These are phyloP conservation scores for Adelosebastes latens DNA, from an alignment of 2,797 vertebrate species.

Conservation along the genomic window DNA sequence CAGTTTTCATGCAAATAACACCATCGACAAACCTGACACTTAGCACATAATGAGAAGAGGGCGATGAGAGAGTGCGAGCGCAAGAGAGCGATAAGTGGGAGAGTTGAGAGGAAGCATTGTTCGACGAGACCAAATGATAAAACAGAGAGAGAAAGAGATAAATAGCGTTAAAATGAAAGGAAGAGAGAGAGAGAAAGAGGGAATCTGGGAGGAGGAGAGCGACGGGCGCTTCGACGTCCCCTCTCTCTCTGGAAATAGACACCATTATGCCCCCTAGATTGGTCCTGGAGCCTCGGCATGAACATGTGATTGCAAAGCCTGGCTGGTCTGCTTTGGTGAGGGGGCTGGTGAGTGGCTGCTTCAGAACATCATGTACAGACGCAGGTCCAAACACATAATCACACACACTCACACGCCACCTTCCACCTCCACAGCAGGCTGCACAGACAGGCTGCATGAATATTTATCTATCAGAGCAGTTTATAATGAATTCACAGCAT, in stretches of 20 bases:
- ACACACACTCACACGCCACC: conserved; percentile 41
- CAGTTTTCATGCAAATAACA: conserved; percentile 72
- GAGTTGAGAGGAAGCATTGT: conserved; percentile 67
- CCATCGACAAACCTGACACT: conserved; percentile 72
- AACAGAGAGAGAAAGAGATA: conserved; percentile 22
- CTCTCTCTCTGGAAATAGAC: conserved; percentile 53
- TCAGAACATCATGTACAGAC: conserved; percentile 71
- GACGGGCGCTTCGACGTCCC: conserved; percentile 5
- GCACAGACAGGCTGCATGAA: conserved; percentile 66
- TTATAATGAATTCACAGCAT: conserved; percentile 55
- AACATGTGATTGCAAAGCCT: conserved; percentile 51
- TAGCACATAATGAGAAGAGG: conserved; percentile 71
- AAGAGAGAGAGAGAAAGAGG: background rate
- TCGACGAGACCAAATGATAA: conserved; percentile 49
- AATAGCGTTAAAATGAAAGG: conserved; percentile 40
- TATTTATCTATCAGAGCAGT: conserved; percentile 68
- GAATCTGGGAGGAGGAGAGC: conserved; percentile 9
- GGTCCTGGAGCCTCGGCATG: conserved; percentile 27
- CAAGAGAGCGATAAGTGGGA: conserved; percentile 67
- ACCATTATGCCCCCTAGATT: conserved; percentile 37
- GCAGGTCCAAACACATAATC: conserved; percentile 62
- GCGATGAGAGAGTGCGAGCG: conserved; percentile 58
- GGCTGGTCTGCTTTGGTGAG: conserved; percentile 49
- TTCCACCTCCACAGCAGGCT: conserved; percentile 74
- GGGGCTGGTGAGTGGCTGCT: conserved; percentile 66